These are phyloP conservation scores for Danio choprae DNA, from an alignment of 2,797 vertebrate species.

Conservation along the genomic window DNA sequence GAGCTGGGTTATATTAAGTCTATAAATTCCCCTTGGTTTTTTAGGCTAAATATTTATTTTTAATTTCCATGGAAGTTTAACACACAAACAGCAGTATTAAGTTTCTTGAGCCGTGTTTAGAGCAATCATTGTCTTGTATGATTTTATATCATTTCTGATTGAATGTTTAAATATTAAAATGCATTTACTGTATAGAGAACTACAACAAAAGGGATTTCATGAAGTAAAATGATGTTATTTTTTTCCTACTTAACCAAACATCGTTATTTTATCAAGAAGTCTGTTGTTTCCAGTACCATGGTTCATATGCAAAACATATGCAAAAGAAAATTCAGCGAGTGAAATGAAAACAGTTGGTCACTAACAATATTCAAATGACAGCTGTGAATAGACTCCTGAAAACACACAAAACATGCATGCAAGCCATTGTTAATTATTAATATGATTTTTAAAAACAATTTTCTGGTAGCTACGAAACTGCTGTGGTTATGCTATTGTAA, in stretches of 20 bases:
- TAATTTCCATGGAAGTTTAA: neutral
- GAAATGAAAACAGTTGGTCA: constrained; percentile 20
- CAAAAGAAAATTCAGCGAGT: constrained; percentile 21
- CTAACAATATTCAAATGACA: constrained; percentile 30
- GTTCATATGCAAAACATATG: constrained; percentile 48
- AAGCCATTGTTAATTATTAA: constrained; percentile 9
- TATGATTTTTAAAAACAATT: neutral
- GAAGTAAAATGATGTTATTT: neutral
- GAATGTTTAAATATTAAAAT: too few relatives aligned
- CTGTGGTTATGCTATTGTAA: neutral
- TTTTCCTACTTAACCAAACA: neutral
- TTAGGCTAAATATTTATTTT: neutral
- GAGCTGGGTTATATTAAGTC: neutral
- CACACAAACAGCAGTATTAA: neutral
- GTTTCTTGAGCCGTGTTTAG: neutral
- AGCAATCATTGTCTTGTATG: too few relatives aligned
- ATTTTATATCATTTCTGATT: too few relatives aligned
- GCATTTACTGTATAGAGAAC: too few relatives aligned
- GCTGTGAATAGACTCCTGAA: constrained; percentile 3
- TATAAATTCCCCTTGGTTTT: neutral
- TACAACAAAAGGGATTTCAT: too few relatives aligned
- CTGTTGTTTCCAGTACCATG: constrained; percentile 6
- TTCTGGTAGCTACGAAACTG: neutral
- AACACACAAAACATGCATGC: neutral
- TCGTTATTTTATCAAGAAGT: constrained; percentile 14